Evolutionary conservation across 2,797 vertebrate species (phyloP).

Genomic region (Nyctalus aviator): DNA sequence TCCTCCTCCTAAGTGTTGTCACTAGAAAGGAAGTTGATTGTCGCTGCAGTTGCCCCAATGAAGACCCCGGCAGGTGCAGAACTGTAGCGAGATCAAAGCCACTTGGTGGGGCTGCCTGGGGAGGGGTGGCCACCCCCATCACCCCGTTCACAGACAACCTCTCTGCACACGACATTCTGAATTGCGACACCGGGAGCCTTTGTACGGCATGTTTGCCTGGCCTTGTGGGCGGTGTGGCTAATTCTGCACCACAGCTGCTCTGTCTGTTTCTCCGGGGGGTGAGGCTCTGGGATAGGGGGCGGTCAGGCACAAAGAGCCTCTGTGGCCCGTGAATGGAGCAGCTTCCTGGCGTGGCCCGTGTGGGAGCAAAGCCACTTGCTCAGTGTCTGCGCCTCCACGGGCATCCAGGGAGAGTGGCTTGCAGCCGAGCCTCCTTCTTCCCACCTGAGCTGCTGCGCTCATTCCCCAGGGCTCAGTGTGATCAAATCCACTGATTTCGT

Average conservation of each 20-base stretch:
- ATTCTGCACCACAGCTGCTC: slow-evolving; percentile 68
- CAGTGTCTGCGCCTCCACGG: not conserved
- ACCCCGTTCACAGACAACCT: not conserved
- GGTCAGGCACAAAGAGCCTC: slow-evolving; percentile 76
- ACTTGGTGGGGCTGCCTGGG: not conserved
- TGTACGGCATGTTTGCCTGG: slow-evolving; percentile 55
- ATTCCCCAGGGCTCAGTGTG: not conserved
- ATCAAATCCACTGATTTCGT: not conserved
- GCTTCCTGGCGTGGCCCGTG: slow-evolving; percentile 15
- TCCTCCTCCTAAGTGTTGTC: not conserved
- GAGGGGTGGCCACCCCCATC: not conserved
- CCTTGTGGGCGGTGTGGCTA: slow-evolving; percentile 60
- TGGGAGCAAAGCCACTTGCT: slow-evolving; percentile 50
- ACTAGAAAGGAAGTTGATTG: not conserved
- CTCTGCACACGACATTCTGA: not conserved
- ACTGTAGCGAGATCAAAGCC: not conserved
- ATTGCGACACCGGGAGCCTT: slow-evolving; percentile 14
- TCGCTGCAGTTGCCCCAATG: not conserved
- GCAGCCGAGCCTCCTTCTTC: not conserved
- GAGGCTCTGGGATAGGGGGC: slow-evolving; percentile 34
- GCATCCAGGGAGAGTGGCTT: not conserved
- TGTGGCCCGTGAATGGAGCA: slow-evolving; percentile 74
- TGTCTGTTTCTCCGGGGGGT: slow-evolving; percentile 44
- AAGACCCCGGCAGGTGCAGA: slow-evolving; percentile 51
- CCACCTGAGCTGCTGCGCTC: not conserved